Percentiles rank a stretch among this genome's conserved stretches.
These are phyloP conservation scores for Linepithema humile DNA, from an alignment of 1,140 invertebrate genomes.

Conservation along the genomic window DNA sequence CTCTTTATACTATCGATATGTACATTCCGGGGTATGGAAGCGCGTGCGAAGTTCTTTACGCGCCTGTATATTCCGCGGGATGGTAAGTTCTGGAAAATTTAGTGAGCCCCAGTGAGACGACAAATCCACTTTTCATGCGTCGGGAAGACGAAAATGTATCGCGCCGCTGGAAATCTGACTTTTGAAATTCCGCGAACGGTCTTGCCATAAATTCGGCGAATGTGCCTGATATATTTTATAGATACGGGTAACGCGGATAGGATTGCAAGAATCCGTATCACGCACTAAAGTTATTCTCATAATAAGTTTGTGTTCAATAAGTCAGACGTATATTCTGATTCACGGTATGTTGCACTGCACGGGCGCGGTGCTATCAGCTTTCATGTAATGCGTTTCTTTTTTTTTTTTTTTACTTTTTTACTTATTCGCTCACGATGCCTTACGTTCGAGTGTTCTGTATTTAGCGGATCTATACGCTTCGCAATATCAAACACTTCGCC, in stretches of 20 bases:
- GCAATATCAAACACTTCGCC: neutral
- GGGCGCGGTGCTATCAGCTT: neutral
- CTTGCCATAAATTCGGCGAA: conserved; percentile 61
- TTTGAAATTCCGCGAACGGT: conserved; percentile 59
- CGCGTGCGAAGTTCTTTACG: conserved; percentile 15
- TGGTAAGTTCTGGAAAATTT: conserved; percentile 52
- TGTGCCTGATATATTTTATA: conserved; percentile 60
- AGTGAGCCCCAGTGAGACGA: conserved; percentile 36
- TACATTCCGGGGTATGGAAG: neutral
- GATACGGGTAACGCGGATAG: conserved; percentile 49
- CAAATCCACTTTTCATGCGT: conserved; percentile 57
- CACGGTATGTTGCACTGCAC: conserved; percentile 1
- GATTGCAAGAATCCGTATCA: conserved; percentile 38
- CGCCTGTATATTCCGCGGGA: conserved; percentile 35
- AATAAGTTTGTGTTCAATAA: conserved; percentile 51
- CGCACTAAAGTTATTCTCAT: conserved; percentile 21
- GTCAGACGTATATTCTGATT: conserved; percentile 33
- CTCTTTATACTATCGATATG: conserved; percentile 31
- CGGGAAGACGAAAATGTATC: conserved; percentile 32
- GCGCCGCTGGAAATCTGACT: conserved; percentile 39
- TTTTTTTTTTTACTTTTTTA: neutral
- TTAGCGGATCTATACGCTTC: neutral
- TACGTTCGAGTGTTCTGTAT: neutral
- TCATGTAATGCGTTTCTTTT: neutral
- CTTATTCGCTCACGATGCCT: neutral